Evolutionary conservation across 2,888 invertebrate genomes (phyloP), one percentile per base, ranked within the genome.

Genomic region (Lithophane socia): DNA sequence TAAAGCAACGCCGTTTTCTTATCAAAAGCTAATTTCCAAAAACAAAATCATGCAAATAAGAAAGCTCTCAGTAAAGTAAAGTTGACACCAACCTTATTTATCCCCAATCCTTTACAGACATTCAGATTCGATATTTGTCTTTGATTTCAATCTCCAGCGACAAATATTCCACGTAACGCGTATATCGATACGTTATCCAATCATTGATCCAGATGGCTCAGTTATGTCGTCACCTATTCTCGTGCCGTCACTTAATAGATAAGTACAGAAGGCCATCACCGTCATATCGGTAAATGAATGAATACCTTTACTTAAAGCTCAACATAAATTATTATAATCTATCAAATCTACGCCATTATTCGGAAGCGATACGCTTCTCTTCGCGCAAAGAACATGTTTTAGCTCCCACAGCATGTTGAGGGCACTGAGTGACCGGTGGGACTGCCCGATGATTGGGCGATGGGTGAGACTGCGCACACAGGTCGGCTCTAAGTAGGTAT

Each of bases 161-260:
- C 65, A 75, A 82, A 79, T 79, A 75, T 75, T 82, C 63, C 64
- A 67, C 56, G 58, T 79, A 60, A 12, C 82, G 75, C 66, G 61
- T 79, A 56, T 16, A 63, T 16, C 56, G 64, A 76, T 42, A 83
- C 61, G 52, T 69, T 74, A 80, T 69, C 69, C 80, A 66, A 82
- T 82, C 52, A 67, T 42, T 58, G 67, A 80, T 75, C 84, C 63
- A 75, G 74, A 79, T 82, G 66, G 73, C 63, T 85, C 73, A 73
- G 63, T 85, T 77, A 73, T 69, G 44, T 64, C 69, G 54, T 75
- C 66, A 73, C 67, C 64, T 67, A 82, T 73, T 49, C 5, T 21
- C 37, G 0, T 79, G n/a, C 12, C n/a, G 9, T 16, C 42, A 71
- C 21, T 4, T 10, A 29, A 18, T 9, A 5, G 21, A 29, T 18